Base-by-base conservation (phyloP, 92 coral and sea anemone species). In the Montipora capitata region DNA sequence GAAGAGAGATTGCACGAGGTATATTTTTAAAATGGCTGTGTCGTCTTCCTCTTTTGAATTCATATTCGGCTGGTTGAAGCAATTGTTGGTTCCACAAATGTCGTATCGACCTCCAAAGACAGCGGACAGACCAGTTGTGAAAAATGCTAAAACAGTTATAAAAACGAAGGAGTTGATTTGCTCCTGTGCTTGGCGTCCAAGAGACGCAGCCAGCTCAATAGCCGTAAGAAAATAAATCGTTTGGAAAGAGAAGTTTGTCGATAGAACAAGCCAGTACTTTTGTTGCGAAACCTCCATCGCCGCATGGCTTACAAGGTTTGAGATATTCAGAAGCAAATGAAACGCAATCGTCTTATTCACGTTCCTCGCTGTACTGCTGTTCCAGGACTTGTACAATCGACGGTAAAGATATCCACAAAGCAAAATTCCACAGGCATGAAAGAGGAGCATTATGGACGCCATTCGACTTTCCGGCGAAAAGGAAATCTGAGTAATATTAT, bases 191-290 rank as follows among this genome's bases (percentile, higher is more conserved):
- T 16, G 5, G 41, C 72, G 27, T 2, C 83, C 72, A 5, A 14
- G 72, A 2, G 38, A 7, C 20, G 40, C 13, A 4, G 59, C 17
- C 44, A 78, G 14, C 72, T 61, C 59, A 4, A 64, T 4, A 0
- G 83, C 72, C 1, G 59, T 59, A 0, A 78, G 38, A 9, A 63
- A 64, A 42, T 78, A 78, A 3, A 63, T 43, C 38, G 72, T 10
- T 14, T 63, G 83, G 27, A 78, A 78, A 43, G 83, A 78, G 8
- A 62, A 78, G 13, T 38, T 3, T 43, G 73, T n/a, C 18, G 83
- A 64, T 2, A 78, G 44, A 0, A 4, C 11, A 11, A 14, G 4
- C 72, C 72, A 63, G 4, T 4, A 3, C 1, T 1, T 14, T 20
- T 12, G 72, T 2, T 63, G 62, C 5, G 73, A 78, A 5, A 42